phyloP scores from a whole-genome alignment of 1,140 invertebrate species.

The Pentalonia nigronervosa region DNA sequence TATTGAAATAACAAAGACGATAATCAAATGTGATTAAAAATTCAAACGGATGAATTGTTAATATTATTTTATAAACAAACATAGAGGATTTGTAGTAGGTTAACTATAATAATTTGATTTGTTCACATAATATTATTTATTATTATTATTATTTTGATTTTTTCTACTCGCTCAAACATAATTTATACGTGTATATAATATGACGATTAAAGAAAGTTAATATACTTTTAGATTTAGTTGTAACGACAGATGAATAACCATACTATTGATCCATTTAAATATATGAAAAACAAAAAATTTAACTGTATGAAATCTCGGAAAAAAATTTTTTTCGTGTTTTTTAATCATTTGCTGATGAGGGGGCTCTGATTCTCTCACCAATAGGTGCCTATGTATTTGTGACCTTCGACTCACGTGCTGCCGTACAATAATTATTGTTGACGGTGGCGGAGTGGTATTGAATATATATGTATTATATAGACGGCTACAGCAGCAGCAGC shows the following conservation, averaged over 20 bases:
- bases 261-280: background rate
- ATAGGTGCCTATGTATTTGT: background rate
- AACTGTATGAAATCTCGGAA: background rate
- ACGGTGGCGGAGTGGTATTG: background rate
- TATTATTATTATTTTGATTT: too few species aligned
- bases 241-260: background rate
- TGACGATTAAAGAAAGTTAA: background rate
- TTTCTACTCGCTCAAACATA: too few species aligned
- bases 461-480: background rate
- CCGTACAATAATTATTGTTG: conserved; percentile 19
- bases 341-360: background rate
- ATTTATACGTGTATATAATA: background rate
- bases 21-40: background rate
- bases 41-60: background rate
- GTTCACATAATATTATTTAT: too few species aligned
- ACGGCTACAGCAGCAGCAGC: conserved; percentile 29
- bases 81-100: background rate
- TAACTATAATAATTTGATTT: too few species aligned
- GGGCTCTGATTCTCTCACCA: background rate
- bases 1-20: background rate
- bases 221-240: background rate
- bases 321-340: background rate
- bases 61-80: background rate
- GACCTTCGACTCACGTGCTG: conserved; percentile 50
- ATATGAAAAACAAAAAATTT: background rate